Percentiles rank a stretch among this genome's conserved stretches.
Conservation (phyloP, 2,888 invertebrate genomes). For the Rhabditophanes sp. region DNA sequence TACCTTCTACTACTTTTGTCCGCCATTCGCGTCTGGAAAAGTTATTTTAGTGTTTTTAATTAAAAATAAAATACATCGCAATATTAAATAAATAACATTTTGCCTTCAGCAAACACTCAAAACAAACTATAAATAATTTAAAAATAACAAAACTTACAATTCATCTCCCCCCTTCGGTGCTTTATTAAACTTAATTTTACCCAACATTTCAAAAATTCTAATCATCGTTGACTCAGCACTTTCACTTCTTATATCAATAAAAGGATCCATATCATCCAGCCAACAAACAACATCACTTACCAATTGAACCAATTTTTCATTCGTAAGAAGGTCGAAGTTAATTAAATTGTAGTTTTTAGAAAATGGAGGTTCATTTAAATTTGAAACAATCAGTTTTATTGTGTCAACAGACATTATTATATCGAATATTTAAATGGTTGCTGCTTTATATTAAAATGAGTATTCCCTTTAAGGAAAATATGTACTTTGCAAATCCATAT, state of each 20-base stretch:
- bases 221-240: slow-evolving; percentile 62
- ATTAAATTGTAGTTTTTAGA: slow-evolving; percentile 63
- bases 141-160: no score
- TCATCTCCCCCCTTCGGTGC: not conserved
- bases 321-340: slow-evolving; percentile 64
- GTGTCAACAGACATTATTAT: slow-evolving; percentile 16
- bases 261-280: slow-evolving; percentile 50
- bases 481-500: no score
- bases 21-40: slow-evolving; percentile 51
- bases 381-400: slow-evolving; percentile 53
- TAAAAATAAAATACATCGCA: not conserved
- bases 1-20: slow-evolving; percentile 59
- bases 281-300: slow-evolving; percentile 62
- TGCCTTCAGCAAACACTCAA: not conserved
- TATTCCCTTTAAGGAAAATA: no score
- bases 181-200: slow-evolving; percentile 31
- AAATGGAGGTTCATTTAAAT: slow-evolving; percentile 59
- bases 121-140: no score
- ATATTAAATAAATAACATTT: slow-evolving; percentile 4
- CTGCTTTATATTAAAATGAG: no score
- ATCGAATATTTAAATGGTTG: no score
- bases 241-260: slow-evolving; percentile 60
- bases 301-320: slow-evolving; percentile 60
- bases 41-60: slow-evolving; percentile 4
- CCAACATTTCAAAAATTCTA: slow-evolving; percentile 47